Percentiles rank a stretch among this genome's conserved stretches.
Evolutionary conservation across 2,888 invertebrate genomes (phyloP).

Genomic region (Andricus quercusramuli): DNA sequence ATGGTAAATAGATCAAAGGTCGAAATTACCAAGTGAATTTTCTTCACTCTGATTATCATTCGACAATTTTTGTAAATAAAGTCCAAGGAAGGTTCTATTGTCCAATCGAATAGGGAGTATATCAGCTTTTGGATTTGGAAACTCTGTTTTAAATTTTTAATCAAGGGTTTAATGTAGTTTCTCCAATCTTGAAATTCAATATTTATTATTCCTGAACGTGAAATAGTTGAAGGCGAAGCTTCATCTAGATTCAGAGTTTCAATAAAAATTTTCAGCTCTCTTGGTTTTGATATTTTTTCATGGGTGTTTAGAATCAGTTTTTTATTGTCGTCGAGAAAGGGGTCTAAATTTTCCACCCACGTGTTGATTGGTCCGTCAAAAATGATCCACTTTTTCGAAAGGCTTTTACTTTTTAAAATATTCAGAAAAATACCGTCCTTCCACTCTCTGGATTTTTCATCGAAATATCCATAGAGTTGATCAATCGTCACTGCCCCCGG

Average conservation of each 20-base stretch:
- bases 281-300: conserved; percentile 81
- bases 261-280: conserved; percentile 81
- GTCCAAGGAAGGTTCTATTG: conserved; percentile 80
- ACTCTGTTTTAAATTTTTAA: conserved; percentile 54
- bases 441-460: conserved; percentile 81
- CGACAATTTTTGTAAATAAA: conserved; percentile 80
- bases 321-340: conserved; percentile 81
- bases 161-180: conserved; percentile 75
- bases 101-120: conserved; percentile 80
- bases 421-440: conserved; percentile 79
- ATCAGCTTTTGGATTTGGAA: conserved; percentile 64
- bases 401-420: conserved; percentile 50
- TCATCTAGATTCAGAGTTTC: conserved; percentile 82
- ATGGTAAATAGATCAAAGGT: conserved; percentile 74
- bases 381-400: conserved; percentile 81
- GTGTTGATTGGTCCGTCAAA: conserved; percentile 83
- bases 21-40: conserved; percentile 74
- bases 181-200: conserved; percentile 80
- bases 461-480: conserved; percentile 81
- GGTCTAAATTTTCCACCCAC: conserved; percentile 83
- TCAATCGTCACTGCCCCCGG: conserved; percentile 81
- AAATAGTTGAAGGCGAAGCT: conserved; percentile 82
- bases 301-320: conserved; percentile 82
- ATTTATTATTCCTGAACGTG: conserved; percentile 84
- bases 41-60: conserved; percentile 71